Evolutionary conservation across 1,140 invertebrate genomes (phyloP).

Genomic region (Rhizoglyphus robini): DNA sequence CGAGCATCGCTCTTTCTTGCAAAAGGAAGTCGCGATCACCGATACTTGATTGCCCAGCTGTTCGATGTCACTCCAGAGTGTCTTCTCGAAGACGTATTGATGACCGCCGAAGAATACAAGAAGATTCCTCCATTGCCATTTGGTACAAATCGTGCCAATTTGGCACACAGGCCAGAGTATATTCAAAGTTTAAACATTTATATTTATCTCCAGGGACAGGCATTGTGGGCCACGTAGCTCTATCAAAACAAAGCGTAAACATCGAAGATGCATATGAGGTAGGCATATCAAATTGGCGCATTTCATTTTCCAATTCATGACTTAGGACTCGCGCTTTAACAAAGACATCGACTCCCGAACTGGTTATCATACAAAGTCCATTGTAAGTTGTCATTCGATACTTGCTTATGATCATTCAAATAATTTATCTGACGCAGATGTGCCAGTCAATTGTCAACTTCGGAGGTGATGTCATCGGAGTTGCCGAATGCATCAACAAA

Average conservation of each 20-base stretch:
- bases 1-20: constrained; percentile 72
- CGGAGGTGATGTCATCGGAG: constrained; percentile 86
- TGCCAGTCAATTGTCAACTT: constrained; percentile 92
- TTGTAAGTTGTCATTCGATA: constrained; percentile 33
- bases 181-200: background rate
- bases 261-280: constrained; percentile 80
- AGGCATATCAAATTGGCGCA: no score
- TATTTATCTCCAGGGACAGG: constrained; percentile 35
- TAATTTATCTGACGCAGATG: constrained; percentile 35
- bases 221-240: constrained; percentile 72
- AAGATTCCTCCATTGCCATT: constrained; percentile 51
- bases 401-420: background rate
- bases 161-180: no score
- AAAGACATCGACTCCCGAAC: constrained; percentile 76
- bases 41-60: constrained; percentile 72
- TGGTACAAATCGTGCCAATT: no score
- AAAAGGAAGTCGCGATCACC: constrained; percentile 53
- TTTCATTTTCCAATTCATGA: no score
- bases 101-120: constrained; percentile 50
- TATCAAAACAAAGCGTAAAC: constrained; percentile 72
- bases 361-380: constrained; percentile 76
- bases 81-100: constrained; percentile 60
- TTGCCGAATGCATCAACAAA: constrained; percentile 94
- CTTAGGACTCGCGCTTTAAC: constrained; percentile 74
- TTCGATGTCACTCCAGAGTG: constrained; percentile 81